Conservation (phyloP, 2,113 vertebrate genomes). For the Uria aalge region DNA sequence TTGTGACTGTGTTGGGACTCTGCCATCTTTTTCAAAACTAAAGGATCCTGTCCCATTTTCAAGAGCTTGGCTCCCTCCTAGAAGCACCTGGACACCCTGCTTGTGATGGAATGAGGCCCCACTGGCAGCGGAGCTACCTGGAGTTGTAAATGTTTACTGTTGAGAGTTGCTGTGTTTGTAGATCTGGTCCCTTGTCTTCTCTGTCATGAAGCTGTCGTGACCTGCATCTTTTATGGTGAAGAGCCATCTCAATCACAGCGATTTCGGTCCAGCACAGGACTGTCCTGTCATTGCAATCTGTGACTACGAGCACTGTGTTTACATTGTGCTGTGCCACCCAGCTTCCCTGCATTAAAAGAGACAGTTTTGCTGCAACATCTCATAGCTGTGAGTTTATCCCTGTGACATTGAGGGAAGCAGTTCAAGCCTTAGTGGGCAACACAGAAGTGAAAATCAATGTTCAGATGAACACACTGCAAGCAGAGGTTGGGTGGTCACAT, state of each 20-base stretch:
- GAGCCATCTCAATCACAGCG: neutral
- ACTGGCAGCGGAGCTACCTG: neutral
- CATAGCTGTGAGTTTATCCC: neutral
- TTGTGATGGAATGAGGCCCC: neutral
- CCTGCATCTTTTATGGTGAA: neutral
- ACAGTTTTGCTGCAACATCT: neutral
- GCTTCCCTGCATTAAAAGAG: neutral
- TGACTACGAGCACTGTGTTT: fast-evolving
- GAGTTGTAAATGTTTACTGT: neutral
- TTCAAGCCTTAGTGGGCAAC: neutral
- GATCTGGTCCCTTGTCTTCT: neutral
- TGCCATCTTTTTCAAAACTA: neutral
- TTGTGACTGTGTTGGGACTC: neutral
- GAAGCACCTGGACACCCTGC: too few species aligned
- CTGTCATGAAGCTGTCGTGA: fast-evolving
- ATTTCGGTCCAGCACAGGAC: neutral
- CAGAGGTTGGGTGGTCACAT: neutral
- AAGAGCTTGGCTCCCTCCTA: neutral
- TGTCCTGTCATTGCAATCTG: neutral
- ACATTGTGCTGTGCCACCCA: neutral
- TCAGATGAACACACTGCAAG: neutral
- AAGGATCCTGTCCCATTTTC: neutral
- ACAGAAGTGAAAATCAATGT: neutral
- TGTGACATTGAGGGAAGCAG: neutral
- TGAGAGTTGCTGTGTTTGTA: neutral